Evolutionary conservation across 2,888 invertebrate genomes (phyloP), one percentile per base, ranked within the genome.

Genomic region (Agrenia bidenticulata): DNA sequence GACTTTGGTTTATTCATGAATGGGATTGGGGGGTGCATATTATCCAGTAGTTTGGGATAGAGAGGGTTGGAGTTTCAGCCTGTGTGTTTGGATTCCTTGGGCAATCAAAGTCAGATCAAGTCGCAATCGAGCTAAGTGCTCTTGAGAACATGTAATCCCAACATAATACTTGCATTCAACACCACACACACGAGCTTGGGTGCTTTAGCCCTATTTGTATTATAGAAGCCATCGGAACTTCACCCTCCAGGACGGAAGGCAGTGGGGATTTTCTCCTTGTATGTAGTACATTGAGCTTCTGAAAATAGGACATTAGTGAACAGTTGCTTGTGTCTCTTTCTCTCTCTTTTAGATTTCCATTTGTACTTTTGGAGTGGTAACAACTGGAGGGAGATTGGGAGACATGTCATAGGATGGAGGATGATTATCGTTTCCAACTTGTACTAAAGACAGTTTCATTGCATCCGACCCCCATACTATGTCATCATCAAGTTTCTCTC

Each of bases 101-200:
- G 51, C 57, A 64, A 55, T 64, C 54, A 59, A 64, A 64, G 64
- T 59, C 59, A 59, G 59, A 64, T 64, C 49, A 64, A 49, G 42
- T 64, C 42, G 54, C 64, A 64, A 59, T 64, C 59, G 64, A 53
- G 37, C 45, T 49, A 59, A 64, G 59, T 64, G 64, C 54, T 64
- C 26, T 58, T 53, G 59, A 54, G 54, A 55, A 37, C 27, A 51
- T 51, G 51, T 51, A 24, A 63, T 57, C 53, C 53, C n/a, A 54
- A 60, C 59, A 54, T 59, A 61, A 61, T 61, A 19, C 54, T 39
- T 17, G 45, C 9, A 45, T 15, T 45, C 9, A 17, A 19, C 45
- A 45, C 45, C 5, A 5, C 45, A 19, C n/a, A 45, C 15, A 19
- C 4, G n/a, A 45, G 32, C 11, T 11, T 32, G 32, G 5, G 11